Percentiles rank a stretch among this genome's conserved stretches.
These are phyloP conservation scores for Mya arenaria DNA, from an alignment of 1,140 invertebrate species.

Conservation along the genomic window DNA sequence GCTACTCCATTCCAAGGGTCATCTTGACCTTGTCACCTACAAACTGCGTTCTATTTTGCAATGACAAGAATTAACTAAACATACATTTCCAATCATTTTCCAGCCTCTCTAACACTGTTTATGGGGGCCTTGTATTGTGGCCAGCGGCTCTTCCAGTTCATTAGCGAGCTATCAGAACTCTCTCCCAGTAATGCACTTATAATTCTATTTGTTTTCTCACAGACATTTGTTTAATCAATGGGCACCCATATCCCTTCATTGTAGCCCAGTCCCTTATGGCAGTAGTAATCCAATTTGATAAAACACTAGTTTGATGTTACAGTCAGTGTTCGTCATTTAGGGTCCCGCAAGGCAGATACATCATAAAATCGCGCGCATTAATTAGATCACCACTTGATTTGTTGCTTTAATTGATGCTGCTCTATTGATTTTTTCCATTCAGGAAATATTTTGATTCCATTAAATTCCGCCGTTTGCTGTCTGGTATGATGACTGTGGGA, in stretches of 20 bases:
- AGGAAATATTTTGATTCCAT: too few relatives aligned
- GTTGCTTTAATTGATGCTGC: constrained; percentile 43
- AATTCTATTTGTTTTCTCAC: constrained; percentile 54
- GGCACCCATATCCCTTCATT: constrained; percentile 12
- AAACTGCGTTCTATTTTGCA: too few relatives aligned
- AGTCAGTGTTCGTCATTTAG: constrained; percentile 42
- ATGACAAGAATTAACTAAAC: too few relatives aligned
- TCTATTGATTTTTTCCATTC: constrained; percentile 35
- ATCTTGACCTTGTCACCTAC: too few relatives aligned
- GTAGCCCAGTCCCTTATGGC: constrained; percentile 43
- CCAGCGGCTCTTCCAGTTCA: not conserved
- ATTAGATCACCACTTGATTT: constrained; percentile 57
- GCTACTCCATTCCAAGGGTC: too few relatives aligned
- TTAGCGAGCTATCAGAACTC: not conserved
- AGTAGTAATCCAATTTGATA: constrained; percentile 51
- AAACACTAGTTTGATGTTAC: constrained; percentile 50
- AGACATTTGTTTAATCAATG: constrained; percentile 57
- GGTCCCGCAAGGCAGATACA: constrained; percentile 28
- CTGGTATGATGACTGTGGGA: too few relatives aligned
- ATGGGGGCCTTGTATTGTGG: too few relatives aligned
- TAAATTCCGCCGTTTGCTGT: too few relatives aligned
- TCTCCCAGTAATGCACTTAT: constrained; percentile 37
- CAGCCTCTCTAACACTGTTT: too few relatives aligned
- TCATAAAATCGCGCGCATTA: constrained; percentile 31
- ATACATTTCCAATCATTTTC: too few relatives aligned